Conservation (phyloP, 2,113 vertebrate genomes). For the Thunnus maccoyii region DNA sequence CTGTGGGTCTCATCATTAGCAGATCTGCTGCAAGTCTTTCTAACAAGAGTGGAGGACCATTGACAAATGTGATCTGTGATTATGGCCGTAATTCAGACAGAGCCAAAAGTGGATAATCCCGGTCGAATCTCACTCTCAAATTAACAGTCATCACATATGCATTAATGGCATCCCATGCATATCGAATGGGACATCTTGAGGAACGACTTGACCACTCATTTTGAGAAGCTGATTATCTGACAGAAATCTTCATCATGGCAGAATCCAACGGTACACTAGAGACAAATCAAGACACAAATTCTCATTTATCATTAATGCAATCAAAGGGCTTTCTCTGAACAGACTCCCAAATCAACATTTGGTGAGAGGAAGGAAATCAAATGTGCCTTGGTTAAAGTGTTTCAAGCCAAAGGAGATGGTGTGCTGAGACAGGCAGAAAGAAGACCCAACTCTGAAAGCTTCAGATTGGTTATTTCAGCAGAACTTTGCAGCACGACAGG, state of each 20-base stretch:
- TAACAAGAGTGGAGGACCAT: slow-evolving; percentile 56
- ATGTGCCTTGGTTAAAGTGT: slow-evolving; percentile 53
- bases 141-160: slow-evolving; percentile 55
- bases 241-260: slow-evolving; percentile 27
- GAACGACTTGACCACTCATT: slow-evolving; percentile 48
- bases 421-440: slow-evolving; percentile 70
- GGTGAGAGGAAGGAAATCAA: slow-evolving; percentile 59
- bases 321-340: slow-evolving; percentile 68
- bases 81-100: slow-evolving; percentile 41
- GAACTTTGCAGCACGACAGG: slow-evolving; percentile 57
- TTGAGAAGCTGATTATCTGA: slow-evolving; percentile 69
- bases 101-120: slow-evolving; percentile 50
- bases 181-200: slow-evolving; percentile 58
- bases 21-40: slow-evolving; percentile 20
- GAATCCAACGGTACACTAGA: slow-evolving; percentile 58
- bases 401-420: slow-evolving; percentile 47
- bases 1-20: slow-evolving; percentile 33
- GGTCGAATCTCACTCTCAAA: slow-evolving; percentile 67
- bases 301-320: slow-evolving; percentile 73
- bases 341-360: slow-evolving; percentile 71
- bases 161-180: slow-evolving; percentile 53
- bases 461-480: slow-evolving; percentile 70
- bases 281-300: slow-evolving; percentile 60
- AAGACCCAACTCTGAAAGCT: slow-evolving; percentile 47
- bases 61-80: slow-evolving; percentile 60